phyloP scores from a whole-genome alignment of 2,113 vertebrate genomes.

The Notechis scutatus region DNA sequence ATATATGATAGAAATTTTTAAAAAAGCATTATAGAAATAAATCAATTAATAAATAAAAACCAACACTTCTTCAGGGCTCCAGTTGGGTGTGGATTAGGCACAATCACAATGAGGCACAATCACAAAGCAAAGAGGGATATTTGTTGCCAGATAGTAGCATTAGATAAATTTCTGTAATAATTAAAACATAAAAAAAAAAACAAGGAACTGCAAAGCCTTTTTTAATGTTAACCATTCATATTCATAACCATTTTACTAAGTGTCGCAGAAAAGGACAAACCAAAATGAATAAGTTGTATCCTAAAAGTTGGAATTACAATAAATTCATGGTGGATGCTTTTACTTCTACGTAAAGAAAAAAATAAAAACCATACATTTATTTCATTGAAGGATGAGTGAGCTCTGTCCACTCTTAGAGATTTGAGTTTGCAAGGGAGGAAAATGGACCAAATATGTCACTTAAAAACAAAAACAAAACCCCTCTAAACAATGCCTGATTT shows the following conservation, averaged over 20 bases:
- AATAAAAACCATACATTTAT: neutral
- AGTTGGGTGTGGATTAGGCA: neutral
- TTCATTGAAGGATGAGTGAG: neutral
- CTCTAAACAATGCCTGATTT: no score
- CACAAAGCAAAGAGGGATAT: neutral
- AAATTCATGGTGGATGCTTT: neutral
- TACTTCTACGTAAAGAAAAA: neutral
- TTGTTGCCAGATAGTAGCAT: neutral
- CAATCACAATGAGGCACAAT: neutral
- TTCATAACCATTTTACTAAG: neutral
- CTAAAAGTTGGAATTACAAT: neutral
- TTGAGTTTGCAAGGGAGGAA: neutral
- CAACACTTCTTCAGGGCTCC: neutral
- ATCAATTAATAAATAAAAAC: neutral
- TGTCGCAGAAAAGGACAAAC: neutral
- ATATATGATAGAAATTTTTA: neutral
- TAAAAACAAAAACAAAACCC: neutral
- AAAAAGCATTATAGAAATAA: neutral
- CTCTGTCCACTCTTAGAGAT: neutral
- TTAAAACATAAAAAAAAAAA: neutral
- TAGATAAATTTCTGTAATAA: neutral
- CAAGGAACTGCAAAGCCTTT: neutral
- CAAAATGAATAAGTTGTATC: neutral
- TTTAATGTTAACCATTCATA: neutral
- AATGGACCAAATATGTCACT: neutral